Evolutionary conservation across 2,797 vertebrate genomes (phyloP).

Genomic region (Lithobates pipiens): DNA sequence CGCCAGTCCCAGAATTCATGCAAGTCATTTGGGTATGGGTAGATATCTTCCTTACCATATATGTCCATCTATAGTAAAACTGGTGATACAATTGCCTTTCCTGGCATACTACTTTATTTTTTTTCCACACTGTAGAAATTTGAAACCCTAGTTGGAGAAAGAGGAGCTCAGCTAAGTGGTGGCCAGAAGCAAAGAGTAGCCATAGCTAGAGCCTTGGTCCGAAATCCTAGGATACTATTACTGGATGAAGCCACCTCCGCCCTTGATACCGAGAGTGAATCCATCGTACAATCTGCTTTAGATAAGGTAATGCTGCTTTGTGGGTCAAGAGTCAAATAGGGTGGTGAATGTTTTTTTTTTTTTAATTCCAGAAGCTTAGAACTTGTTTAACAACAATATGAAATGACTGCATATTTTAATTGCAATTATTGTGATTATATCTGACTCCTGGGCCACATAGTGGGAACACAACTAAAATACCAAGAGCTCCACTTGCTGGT

Average conservation of each 20-base stretch:
- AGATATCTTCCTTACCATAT: neutral
- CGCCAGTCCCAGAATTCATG: no score
- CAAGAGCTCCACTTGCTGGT: neutral
- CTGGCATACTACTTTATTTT: neutral
- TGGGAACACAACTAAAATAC: neutral
- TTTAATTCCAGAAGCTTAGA: no score
- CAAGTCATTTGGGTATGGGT: neutral
- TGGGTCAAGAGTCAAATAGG: neutral
- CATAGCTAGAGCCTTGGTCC: slow-evolving; percentile 76
- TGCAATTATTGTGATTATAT: no score
- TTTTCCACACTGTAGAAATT: slow-evolving; percentile 72
- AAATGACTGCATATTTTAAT: no score
- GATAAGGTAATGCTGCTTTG: slow-evolving; percentile 65
- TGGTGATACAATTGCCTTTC: neutral
- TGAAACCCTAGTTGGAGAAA: slow-evolving; percentile 81
- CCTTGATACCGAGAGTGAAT: slow-evolving; percentile 65
- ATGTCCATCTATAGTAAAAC: neutral
- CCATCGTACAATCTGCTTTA: slow-evolving; percentile 59
- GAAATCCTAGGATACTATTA: slow-evolving; percentile 67
- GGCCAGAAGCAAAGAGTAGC: slow-evolving; percentile 84
- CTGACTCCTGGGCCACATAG: no score
- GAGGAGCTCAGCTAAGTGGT: slow-evolving; percentile 82
- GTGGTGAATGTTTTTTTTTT: no score
- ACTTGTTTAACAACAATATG: no score
- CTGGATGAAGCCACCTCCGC: slow-evolving; percentile 66